phyloP scores from a whole-genome alignment of 2,797 vertebrate species.

The Paramormyrops hopkinsi region DNA sequence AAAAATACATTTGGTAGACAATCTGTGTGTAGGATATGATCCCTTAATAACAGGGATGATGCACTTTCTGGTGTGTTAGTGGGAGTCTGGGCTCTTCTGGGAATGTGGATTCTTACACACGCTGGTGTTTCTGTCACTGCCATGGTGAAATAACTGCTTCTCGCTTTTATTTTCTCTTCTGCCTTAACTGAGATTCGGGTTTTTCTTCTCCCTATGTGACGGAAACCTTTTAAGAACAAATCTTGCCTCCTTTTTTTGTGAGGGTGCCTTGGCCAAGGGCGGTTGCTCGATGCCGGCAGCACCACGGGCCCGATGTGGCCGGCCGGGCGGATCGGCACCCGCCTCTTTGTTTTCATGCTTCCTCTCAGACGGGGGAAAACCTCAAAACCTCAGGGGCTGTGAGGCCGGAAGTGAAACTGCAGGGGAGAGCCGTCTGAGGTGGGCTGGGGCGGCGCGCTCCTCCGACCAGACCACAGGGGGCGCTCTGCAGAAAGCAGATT shows the following conservation, averaged over 20 bases:
- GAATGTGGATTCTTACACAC: background rate
- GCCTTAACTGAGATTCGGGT: background rate
- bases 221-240: slow-evolving; percentile 5
- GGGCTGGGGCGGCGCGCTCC: background rate
- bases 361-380: slow-evolving; percentile 32
- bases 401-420: slow-evolving; percentile 37
- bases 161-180: background rate
- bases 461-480: background rate
- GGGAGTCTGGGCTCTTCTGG: background rate
- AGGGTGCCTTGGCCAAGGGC: background rate
- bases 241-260: background rate
- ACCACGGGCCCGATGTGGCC: background rate
- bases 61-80: background rate
- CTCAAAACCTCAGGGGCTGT: slow-evolving; percentile 22
- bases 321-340: background rate
- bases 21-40: background rate
- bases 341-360: slow-evolving; percentile 28
- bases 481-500: background rate
- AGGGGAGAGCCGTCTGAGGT: slow-evolving; percentile 24
- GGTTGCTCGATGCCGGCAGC: background rate
- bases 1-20: background rate
- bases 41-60: background rate
- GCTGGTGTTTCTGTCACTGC: background rate
- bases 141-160: background rate
- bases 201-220: background rate